Evolutionary conservation across 2,113 vertebrate species (phyloP).

Genomic region (Dromiciops gliroides): DNA sequence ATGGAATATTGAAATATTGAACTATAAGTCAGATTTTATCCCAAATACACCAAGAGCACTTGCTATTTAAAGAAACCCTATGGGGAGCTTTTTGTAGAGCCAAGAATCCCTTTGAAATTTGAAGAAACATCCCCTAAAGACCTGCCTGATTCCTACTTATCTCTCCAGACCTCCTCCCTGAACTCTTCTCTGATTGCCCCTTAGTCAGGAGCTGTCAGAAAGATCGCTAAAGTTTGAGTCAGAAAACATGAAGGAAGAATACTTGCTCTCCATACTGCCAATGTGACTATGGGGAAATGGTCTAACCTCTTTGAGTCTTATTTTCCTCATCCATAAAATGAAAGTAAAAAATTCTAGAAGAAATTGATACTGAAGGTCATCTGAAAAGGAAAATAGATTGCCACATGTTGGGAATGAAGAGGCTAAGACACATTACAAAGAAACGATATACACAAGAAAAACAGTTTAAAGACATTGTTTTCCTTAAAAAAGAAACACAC

Average conservation of each 20-base stretch:
- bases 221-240: not conserved
- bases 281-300: not conserved
- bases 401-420: too few species aligned
- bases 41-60: not conserved
- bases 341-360: not conserved
- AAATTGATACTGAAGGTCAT: not conserved
- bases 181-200: not conserved
- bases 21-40: not conserved
- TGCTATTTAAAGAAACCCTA: not conserved
- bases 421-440: not conserved
- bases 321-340: not conserved
- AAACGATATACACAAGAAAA: not conserved
- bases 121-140: not conserved
- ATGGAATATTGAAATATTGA: not conserved
- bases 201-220: not conserved
- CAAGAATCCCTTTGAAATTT: not conserved
- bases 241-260: not conserved
- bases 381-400: not conserved
- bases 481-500: not conserved
- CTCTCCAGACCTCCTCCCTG: not conserved
- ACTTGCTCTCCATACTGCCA: not conserved
- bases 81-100: not conserved
- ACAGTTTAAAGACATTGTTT: not conserved
- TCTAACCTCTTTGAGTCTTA: not conserved
- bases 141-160: not conserved